Conservation (phyloP, 1,140 invertebrate species). For the Heliconius hermathena region DNA sequence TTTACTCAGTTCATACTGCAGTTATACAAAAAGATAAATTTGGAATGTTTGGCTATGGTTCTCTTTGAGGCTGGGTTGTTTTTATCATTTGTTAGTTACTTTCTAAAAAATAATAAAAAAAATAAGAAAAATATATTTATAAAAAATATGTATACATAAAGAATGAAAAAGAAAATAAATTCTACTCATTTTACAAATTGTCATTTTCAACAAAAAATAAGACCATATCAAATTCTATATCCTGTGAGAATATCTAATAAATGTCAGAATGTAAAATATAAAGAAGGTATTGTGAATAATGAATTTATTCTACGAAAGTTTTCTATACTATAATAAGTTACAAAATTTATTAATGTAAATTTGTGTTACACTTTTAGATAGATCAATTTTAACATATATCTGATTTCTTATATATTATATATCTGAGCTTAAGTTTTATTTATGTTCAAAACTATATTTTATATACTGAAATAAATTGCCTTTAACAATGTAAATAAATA, state of each 20-base stretch:
- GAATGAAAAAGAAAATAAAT: not conserved
- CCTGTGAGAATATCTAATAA: not conserved
- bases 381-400: not conserved
- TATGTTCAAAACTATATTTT: not conserved
- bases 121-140: not conserved
- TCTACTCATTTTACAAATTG: not conserved
- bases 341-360: not conserved
- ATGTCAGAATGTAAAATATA: not conserved
- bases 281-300: not conserved
- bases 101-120: not conserved
- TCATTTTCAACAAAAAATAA: not conserved
- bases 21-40: not conserved
- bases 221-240: not conserved
- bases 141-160: not conserved
- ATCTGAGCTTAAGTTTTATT: not conserved
- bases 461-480: not conserved
- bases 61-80: too few species aligned
- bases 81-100: too few species aligned
- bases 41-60: not conserved
- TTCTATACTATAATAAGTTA: constrained; percentile 9
- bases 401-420: too few species aligned
- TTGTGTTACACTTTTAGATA: not conserved
- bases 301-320: constrained; percentile 5
- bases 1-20: not conserved
- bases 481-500: constrained; percentile 1